Evolutionary conservation across 2,888 invertebrate species (phyloP), one percentile per base, ranked within the genome.

Genomic region (Agrotis clavis): DNA sequence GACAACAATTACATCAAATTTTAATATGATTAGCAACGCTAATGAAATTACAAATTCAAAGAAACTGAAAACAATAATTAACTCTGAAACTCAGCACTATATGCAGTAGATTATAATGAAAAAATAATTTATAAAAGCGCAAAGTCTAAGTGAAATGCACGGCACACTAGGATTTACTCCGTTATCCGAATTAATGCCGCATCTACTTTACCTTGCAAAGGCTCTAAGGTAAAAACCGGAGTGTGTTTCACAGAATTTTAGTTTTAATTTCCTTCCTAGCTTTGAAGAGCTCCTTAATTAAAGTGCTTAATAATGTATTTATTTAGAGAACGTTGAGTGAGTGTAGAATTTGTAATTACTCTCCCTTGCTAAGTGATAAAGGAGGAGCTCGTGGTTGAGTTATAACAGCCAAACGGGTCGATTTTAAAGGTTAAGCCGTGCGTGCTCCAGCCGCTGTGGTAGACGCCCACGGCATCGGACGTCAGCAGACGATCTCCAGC

Each of bases 111-210:
- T 59, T 65, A 57, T 57, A 48, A 67, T 67, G 30, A 62, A 74
- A 41, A 82, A 62, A 65, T 72, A 69, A 82, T 61, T 65, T 66
- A 35, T 35, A 35, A 79, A 79, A 74, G 50, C 71, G 61, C 64
- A 56, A 19, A 35, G n/a, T 67, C 64, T 74, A 72, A 73, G 74
- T 69, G 73, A 74, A 79, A 76, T 60, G 67, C 53, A 72, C 59
- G 64, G 64, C 66, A 77, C 74, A 78, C 65, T 69, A 75, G 81
- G 85, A 81, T 85, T 76, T 77, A 64, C 71, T 70, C 56, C 64
- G 62, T 85, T 81, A 82, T 85, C 81, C 54, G 70, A 77, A 85
- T 83, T 79, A 86, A 83, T 83, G 73, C 74, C 6, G 50, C 60
- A 65, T 66, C 53, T 67, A 74, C 41, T 74, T 77, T 60, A 64